Evolutionary conservation across 2,888 invertebrate genomes (phyloP).

Genomic region (Thereva unica): DNA sequence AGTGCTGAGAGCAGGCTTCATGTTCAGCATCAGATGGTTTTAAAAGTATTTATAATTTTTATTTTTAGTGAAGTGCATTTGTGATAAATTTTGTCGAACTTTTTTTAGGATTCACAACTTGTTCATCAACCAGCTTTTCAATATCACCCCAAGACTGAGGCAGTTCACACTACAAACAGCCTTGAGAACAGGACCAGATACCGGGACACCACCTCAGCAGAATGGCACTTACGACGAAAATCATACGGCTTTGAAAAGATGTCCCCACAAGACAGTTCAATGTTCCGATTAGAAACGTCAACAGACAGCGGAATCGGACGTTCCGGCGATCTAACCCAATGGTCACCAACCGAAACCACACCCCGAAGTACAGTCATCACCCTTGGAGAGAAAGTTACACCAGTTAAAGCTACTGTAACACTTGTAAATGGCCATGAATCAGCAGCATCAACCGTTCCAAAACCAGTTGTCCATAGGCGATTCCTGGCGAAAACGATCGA

Average conservation of each 20-base stretch:
- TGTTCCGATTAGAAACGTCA: constrained; percentile 69
- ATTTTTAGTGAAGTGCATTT: background rate
- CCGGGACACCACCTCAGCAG: constrained; percentile 58
- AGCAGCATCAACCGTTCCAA: constrained; percentile 19
- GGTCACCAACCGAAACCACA: constrained; percentile 50
- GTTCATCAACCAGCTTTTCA: constrained; percentile 32
- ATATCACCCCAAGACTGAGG: constrained; percentile 19
- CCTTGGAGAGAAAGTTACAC: constrained; percentile 41
- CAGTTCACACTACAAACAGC: constrained; percentile 50
- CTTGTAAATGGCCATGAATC: constrained; percentile 34
- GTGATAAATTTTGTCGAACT: background rate
- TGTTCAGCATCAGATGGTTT: constrained; percentile 22
- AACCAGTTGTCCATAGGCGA: constrained; percentile 43
- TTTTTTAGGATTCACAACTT: constrained; percentile 33
- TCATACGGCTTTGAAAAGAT: constrained; percentile 76
- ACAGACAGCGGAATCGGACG: constrained; percentile 78
- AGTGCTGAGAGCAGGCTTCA: constrained; percentile 18
- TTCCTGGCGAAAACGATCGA: constrained; percentile 35
- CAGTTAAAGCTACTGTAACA: constrained; percentile 36
- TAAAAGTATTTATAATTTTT: constrained; percentile 29
- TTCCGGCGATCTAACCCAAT: constrained; percentile 68
- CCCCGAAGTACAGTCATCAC: constrained; percentile 53
- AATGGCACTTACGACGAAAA: constrained; percentile 75
- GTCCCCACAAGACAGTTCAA: constrained; percentile 53
- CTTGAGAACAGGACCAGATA: constrained; percentile 51